A percentile compares a stretch with the other conserved stretches of the same genome.
These are phyloP conservation scores for Oreochromis spilurus DNA, from an alignment of 2,113 vertebrate species.

Conservation along the genomic window DNA sequence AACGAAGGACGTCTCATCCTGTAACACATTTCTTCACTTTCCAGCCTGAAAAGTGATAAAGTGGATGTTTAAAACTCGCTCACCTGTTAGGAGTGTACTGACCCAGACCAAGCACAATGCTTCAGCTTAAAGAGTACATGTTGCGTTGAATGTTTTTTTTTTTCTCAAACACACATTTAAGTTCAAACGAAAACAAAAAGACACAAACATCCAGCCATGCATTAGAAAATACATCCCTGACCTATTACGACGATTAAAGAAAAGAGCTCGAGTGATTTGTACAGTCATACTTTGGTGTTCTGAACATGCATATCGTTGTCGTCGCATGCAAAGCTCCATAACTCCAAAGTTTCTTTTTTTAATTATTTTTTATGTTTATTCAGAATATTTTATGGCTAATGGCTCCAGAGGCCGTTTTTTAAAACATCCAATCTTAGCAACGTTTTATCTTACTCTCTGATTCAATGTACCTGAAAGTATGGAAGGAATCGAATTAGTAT, in stretches of 20 bases:
- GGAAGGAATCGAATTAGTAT: constrained; percentile 6
- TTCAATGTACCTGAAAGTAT: constrained; percentile 48
- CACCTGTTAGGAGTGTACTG: constrained; percentile 28
- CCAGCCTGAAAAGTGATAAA: not conserved
- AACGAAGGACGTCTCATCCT: not conserved
- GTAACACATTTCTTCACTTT: not conserved
- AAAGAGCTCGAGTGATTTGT: constrained; percentile 33
- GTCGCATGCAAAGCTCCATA: constrained; percentile 46
- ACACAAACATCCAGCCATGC: constrained; percentile 59
- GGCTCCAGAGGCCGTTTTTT: not conserved
- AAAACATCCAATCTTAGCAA: not conserved
- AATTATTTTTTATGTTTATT: not conserved
- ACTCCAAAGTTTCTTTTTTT: not conserved
- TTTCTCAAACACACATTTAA: constrained; percentile 10
- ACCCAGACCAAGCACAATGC: constrained; percentile 16
- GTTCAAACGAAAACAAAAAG: constrained; percentile 27
- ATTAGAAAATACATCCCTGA: constrained; percentile 55
- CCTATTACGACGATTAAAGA: constrained; percentile 26
- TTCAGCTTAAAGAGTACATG: constrained; percentile 41
- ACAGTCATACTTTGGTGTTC: constrained; percentile 61
- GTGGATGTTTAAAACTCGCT: not conserved
- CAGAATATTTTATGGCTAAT: not conserved
- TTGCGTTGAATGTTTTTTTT: not conserved
- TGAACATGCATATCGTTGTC: constrained; percentile 52
- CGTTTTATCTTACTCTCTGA: not conserved